Conservation (phyloP, 2,797 vertebrate genomes). For the Rhyacichthys aspro region DNA sequence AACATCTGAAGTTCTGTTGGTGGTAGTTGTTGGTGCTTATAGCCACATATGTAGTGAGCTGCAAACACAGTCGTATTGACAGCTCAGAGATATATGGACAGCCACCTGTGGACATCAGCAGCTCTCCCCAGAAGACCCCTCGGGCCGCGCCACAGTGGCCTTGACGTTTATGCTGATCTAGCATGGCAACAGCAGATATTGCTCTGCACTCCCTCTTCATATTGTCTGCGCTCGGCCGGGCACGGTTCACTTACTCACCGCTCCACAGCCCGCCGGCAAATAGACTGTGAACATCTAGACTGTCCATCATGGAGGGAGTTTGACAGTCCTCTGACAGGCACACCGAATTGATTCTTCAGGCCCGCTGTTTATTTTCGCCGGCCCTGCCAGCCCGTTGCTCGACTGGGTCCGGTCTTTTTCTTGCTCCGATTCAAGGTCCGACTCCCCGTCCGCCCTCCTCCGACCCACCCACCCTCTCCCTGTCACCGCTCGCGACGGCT, state of each 20-base stretch:
- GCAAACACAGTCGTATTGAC: constrained; percentile 21
- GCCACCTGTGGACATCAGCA: neutral
- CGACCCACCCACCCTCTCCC: constrained; percentile 29
- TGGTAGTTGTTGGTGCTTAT: constrained; percentile 35
- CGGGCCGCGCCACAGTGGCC: constrained; percentile 52
- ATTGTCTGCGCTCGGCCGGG: constrained; percentile 64
- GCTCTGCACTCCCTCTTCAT: constrained; percentile 72
- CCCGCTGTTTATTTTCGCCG: constrained; percentile 74
- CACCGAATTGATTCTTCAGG: constrained; percentile 75
- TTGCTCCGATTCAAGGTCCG: constrained; percentile 54
- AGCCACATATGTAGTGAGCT: constrained; percentile 21
- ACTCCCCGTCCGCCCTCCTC: constrained; percentile 9
- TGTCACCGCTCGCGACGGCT: constrained; percentile 40
- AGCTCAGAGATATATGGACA: neutral
- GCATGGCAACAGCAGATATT: constrained; percentile 72
- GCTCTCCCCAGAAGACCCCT: constrained; percentile 43
- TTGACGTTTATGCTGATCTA: constrained; percentile 78
- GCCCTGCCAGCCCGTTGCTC: constrained; percentile 38
- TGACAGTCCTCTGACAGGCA: constrained; percentile 75
- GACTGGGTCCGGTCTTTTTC: constrained; percentile 31
- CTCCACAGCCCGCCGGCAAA: constrained; percentile 68
- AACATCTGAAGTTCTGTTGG: constrained; percentile 48
- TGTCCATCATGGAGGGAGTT: constrained; percentile 72
- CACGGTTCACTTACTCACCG: constrained; percentile 73
- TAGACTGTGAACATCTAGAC: constrained; percentile 74